Evolutionary conservation across 2,888 invertebrate genomes (phyloP).

Genomic region (Galerucella nymphaeae): DNA sequence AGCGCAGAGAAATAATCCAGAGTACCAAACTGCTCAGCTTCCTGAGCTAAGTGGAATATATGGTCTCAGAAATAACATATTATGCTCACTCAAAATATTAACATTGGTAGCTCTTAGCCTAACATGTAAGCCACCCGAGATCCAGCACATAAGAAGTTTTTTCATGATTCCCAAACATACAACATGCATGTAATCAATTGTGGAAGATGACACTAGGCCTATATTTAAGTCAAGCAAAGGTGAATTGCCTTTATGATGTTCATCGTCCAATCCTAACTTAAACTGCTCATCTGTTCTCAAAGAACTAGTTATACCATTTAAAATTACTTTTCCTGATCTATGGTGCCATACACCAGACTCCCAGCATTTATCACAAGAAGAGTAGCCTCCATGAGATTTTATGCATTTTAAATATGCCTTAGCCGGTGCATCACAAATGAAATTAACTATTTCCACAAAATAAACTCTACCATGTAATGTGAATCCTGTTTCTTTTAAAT

Average conservation of each 20-base stretch:
- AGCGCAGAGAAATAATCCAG: constrained; percentile 37
- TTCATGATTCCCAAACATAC: constrained; percentile 33
- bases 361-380: constrained; percentile 27
- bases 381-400: constrained; percentile 32
- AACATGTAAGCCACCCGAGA: constrained; percentile 22
- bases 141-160: constrained; percentile 33
- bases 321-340: no score
- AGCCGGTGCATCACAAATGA: constrained; percentile 31
- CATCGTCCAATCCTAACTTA: no score
- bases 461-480: constrained; percentile 4
- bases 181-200: constrained; percentile 37
- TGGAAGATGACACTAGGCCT: constrained; percentile 22
- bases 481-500: constrained; percentile 4
- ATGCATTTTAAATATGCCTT: constrained; percentile 28
- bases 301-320: no score
- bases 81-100: neutral
- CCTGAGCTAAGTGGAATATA: constrained; percentile 30
- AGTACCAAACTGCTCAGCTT: constrained; percentile 28
- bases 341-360: neutral
- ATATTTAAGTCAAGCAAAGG: no score
- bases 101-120: constrained; percentile 17
- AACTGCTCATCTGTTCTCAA: no score
- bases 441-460: constrained; percentile 17
- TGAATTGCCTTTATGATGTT: no score
- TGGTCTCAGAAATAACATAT: constrained; percentile 8